These are phyloP conservation scores for Styela plicata DNA, from an alignment of 23 tunicate species.

Conservation along the genomic window DNA sequence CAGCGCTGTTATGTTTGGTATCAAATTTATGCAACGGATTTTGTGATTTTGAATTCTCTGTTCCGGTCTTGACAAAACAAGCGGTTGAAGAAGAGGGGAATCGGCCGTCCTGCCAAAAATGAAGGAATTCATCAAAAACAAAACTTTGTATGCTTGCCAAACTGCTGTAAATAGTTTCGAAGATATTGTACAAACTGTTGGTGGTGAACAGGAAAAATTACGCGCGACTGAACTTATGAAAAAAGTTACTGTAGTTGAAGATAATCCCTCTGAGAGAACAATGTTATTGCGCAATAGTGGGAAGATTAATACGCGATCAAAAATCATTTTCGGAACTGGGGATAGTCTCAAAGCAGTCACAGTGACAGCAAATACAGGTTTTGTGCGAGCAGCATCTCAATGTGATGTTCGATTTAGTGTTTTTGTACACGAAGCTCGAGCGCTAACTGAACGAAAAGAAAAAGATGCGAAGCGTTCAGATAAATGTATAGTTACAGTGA, in stretches of 20 bases:
- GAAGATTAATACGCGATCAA: conserved; percentile 6
- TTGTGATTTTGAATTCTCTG: conserved; percentile 31
- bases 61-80: conserved; percentile 65
- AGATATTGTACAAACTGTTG: conserved; percentile 63
- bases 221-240: conserved; percentile 53
- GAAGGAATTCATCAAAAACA: conserved; percentile 42
- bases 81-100: conserved; percentile 63
- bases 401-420: conserved; percentile 63
- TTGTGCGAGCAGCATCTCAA: conserved; percentile 82
- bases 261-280: conserved; percentile 48
- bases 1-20: conserved; percentile 63
- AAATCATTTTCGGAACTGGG: conserved; percentile 88
- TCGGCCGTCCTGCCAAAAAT: conserved; percentile 58
- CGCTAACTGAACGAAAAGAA: conserved; percentile 79
- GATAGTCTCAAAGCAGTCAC: conserved; percentile 67
- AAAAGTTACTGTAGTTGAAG: conserved; percentile 41
- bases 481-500: too few relatives aligned
- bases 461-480: conserved; percentile 7
- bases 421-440: conserved; percentile 81
- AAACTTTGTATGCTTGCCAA: conserved; percentile 59
- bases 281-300: conserved; percentile 8
- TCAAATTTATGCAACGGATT: conserved; percentile 70
- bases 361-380: conserved; percentile 77
- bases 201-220: conserved; percentile 62
- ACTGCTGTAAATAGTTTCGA: conserved; percentile 54